phyloP scores from a whole-genome alignment of 1,140 invertebrate species.

The Heliconius hermathena region DNA sequence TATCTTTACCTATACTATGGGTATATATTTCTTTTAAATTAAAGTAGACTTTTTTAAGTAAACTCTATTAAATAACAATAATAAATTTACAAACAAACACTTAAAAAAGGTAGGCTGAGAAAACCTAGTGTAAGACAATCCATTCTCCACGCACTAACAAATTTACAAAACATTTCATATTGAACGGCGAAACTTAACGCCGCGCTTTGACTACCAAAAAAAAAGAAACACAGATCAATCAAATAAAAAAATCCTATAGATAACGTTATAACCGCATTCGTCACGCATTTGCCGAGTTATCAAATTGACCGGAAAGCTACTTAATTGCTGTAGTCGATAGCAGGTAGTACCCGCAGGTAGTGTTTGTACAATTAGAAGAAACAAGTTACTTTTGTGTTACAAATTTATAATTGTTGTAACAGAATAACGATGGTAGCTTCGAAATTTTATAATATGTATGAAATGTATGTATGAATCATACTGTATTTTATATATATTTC shows the following conservation, averaged over 20 bases:
- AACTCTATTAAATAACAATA: no score
- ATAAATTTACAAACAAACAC: no score
- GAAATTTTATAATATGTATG: neutral
- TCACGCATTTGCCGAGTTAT: conserved; percentile 21
- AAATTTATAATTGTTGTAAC: conserved; percentile 23
- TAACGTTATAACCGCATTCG: conserved; percentile 4
- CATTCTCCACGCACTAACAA: no score
- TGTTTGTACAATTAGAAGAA: conserved; percentile 12
- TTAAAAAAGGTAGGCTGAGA: no score
- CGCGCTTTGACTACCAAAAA: no score
- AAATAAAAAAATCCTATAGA: neutral
- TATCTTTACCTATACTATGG: no score
- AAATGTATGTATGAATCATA: neutral
- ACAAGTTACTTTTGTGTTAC: conserved; percentile 1
- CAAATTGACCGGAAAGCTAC: conserved; percentile 28
- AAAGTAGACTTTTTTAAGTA: no score
- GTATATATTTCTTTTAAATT: no score
- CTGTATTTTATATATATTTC: no score
- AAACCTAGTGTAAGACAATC: no score
- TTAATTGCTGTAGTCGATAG: conserved; percentile 2
- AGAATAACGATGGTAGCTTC: neutral
- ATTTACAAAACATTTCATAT: no score
- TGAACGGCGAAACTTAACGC: neutral
- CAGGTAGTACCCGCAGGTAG: neutral
- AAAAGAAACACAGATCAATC: neutral